Evolutionary conservation across 2,888 invertebrate species (phyloP).

Genomic region (Allophyes oxyacanthae): DNA sequence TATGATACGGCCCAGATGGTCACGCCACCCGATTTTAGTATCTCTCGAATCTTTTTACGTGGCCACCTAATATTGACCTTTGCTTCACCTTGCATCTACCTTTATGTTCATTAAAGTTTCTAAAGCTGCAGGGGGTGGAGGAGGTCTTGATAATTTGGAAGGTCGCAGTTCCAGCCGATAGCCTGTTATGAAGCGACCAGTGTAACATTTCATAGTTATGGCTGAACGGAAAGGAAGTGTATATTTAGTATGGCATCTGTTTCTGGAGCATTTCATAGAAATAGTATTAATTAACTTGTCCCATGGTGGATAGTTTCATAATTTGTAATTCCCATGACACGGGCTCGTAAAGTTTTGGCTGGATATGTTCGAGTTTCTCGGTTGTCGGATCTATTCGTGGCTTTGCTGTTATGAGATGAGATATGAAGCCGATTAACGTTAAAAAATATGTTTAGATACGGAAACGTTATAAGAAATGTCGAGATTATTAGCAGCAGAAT

Average conservation of each 20-base stretch:
- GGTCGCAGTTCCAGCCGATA: conserved; percentile 80
- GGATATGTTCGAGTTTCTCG: conserved; percentile 58
- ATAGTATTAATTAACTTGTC: conserved; percentile 84
- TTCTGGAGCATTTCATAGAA: conserved; percentile 82
- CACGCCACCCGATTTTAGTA: conserved; percentile 86
- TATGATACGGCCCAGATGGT: conserved; percentile 87
- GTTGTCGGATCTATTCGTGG: conserved; percentile 59
- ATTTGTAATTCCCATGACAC: conserved; percentile 74
- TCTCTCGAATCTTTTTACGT: conserved; percentile 82
- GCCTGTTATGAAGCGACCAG: conserved; percentile 82
- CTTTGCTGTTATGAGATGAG: conserved; percentile 62
- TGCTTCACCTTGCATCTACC: conserved; percentile 68
- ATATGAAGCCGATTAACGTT: conserved; percentile 62
- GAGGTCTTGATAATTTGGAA: conserved; percentile 71
- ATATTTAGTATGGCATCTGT: conserved; percentile 88
- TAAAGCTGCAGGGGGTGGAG: conserved; percentile 62
- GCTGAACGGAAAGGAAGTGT: conserved; percentile 86
- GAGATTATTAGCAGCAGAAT: conserved; percentile 58
- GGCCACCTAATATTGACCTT: conserved; percentile 74
- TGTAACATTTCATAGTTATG: conserved; percentile 87
- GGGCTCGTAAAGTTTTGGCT: conserved; percentile 69
- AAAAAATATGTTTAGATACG: conserved; percentile 59
- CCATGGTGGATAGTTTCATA: conserved; percentile 77
- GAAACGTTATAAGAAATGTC: conserved; percentile 61
- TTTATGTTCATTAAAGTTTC: conserved; percentile 64